These are phyloP conservation scores for Gallinago undulata DNA, from an alignment of 2,113 vertebrate species.

Conservation along the genomic window DNA sequence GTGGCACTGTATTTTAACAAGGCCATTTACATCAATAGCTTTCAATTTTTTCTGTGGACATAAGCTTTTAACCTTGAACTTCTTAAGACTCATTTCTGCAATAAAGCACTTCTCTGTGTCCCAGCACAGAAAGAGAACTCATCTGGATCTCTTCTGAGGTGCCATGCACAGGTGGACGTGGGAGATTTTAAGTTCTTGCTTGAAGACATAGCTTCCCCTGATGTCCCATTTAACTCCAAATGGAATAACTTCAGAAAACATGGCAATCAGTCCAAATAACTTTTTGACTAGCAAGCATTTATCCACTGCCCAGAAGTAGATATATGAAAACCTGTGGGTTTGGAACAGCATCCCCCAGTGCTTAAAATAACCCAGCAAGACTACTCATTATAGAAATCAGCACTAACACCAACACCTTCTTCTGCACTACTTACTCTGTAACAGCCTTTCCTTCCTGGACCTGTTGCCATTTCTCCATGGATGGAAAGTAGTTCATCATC, in stretches of 20 bases:
- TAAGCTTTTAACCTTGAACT: background rate
- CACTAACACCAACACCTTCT: background rate
- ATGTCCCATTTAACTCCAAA: background rate
- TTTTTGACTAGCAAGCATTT: background rate
- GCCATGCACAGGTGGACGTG: background rate
- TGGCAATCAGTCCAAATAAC: background rate
- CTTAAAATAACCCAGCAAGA: background rate
- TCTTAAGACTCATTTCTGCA: background rate
- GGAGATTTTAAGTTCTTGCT: background rate
- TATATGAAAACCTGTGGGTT: background rate
- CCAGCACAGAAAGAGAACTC: background rate
- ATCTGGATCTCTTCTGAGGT: background rate
- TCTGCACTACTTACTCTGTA: background rate
- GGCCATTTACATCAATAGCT: accelerated
- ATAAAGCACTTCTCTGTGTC: background rate
- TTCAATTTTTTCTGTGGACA: background rate
- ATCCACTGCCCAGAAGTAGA: background rate
- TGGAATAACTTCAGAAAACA: background rate
- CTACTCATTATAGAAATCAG: background rate
- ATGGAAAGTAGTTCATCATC: accelerated
- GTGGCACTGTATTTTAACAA: accelerated
- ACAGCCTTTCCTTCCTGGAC: background rate
- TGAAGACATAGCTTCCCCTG: background rate
- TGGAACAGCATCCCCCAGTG: background rate
- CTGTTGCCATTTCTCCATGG: background rate